Evolutionary conservation across 2,113 vertebrate species (phyloP), one percentile per base, ranked within the genome.

Genomic region (Mesembrinibis cayennensis): DNA sequence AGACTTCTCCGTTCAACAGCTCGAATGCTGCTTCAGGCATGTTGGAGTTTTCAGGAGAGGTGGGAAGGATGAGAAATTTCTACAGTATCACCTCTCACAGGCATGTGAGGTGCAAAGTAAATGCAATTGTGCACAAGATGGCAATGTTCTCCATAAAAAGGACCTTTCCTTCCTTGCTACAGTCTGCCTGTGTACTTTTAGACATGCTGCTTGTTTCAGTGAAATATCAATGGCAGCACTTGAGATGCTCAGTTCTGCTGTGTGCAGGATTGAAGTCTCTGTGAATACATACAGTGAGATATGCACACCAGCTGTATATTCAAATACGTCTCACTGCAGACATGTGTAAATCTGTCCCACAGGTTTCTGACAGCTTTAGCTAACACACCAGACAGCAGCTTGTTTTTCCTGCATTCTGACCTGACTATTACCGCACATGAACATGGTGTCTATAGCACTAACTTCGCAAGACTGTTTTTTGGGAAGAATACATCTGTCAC

Each of bases 131-230:
- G 89, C 97, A 97, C 95, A 96, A 97, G 97, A 79, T 97, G 97
- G 97, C 96, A 94, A 69, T 97, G 86, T 97, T 96, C 83, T 90
- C 96, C 95, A 73, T 11, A 4, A 16, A 92, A 96, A 94, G 38
- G 13, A 38, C 27, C 44, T 81, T 77, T 32, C 30, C 6, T 55
- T 76, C 15, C 34, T 70, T 69, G 30, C 38, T 49, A 3, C 47
- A 55, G 8, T 34, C 69, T 66, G 52, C 29, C 18, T 27, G 26
- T 12, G 21, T 69, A 19, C 55, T 71, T 67, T 30, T 16, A 91
- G 62, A 13, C 4, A 2, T 15, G 18, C 11, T 25, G 32, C 45
- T 42, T 23, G 16, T 42, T 94, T 79, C 78, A 40, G 40, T 62
- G 61, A 55, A 93, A 29, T 55, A 77, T 29, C 91, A 19, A 11